Conservation (phyloP, 2,797 vertebrate species). For the Micropoecilia bifurca region DNA sequence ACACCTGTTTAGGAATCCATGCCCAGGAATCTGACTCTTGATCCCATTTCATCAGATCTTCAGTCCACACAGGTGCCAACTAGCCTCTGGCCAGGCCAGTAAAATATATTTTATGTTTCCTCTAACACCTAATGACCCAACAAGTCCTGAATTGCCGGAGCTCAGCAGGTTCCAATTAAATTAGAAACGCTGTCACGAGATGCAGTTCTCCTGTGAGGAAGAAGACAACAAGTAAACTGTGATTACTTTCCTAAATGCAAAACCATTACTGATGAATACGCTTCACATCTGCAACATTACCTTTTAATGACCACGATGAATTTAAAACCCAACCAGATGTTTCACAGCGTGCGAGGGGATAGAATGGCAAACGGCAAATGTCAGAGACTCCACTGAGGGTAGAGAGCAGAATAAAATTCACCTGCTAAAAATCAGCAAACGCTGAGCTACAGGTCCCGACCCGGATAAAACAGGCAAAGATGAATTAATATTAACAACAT, state of each 20-base stretch:
- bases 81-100: background rate
- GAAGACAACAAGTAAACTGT: background rate
- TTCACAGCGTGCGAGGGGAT: background rate
- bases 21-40: background rate
- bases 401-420: background rate
- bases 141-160: background rate
- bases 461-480: background rate
- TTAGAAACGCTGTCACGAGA: background rate
- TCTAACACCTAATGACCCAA: no score
- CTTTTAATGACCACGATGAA: background rate
- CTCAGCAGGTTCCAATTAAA: background rate
- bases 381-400: background rate
- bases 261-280: background rate
- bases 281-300: background rate
- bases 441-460: background rate
- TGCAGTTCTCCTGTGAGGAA: background rate
- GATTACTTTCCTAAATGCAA: background rate
- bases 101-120: background rate
- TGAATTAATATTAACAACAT: background rate
- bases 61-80: background rate
- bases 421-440: background rate
- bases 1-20: background rate
- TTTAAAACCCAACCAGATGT: background rate
- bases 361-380: background rate
- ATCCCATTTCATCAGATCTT: background rate